Evolutionary conservation across 2,888 invertebrate genomes (phyloP).

Genomic region (Pristionchus exspectatus): DNA sequence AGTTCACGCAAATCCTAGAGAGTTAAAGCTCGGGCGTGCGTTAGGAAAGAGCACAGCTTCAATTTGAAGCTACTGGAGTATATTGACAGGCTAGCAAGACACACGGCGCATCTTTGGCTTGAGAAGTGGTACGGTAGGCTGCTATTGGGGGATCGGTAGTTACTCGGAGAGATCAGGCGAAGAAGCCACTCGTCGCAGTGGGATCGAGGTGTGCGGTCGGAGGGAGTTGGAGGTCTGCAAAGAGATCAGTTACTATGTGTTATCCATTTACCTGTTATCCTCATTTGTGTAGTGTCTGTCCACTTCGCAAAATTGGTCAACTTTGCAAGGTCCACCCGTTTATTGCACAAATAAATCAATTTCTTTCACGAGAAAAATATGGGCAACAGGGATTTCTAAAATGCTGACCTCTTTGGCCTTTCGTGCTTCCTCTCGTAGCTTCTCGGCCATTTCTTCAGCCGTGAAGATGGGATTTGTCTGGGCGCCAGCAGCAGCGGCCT

Average conservation of each 20-base stretch:
- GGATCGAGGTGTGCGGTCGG: conserved; percentile 14
- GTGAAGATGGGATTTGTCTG: conserved; percentile 55
- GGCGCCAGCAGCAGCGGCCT: conserved; percentile 38
- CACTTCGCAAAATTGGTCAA: too few relatives aligned
- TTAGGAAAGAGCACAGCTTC: neutral
- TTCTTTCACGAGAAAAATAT: too few relatives aligned
- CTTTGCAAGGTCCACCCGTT: too few relatives aligned
- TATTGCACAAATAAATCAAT: too few relatives aligned
- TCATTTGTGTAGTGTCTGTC: too few relatives aligned
- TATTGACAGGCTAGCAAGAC: neutral
- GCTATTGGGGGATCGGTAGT: neutral
- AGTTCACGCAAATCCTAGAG: neutral
- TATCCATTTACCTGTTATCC: too few relatives aligned
- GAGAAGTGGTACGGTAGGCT: neutral
- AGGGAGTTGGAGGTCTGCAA: conserved; percentile 49
- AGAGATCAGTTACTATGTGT: too few relatives aligned
- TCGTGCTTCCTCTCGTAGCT: conserved; percentile 40
- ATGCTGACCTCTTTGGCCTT: conserved; percentile 46
- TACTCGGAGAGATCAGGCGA: conserved; percentile 53
- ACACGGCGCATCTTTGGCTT: neutral
- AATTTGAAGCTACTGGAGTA: conserved; percentile 6
- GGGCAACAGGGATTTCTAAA: too few relatives aligned
- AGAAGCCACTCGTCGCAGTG: conserved; percentile 30
- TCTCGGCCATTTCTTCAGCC: conserved; percentile 41
- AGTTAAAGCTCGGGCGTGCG: neutral